phyloP scores from a whole-genome alignment of 1,140 invertebrate species.

The Drosophila pseudoobscura region DNA sequence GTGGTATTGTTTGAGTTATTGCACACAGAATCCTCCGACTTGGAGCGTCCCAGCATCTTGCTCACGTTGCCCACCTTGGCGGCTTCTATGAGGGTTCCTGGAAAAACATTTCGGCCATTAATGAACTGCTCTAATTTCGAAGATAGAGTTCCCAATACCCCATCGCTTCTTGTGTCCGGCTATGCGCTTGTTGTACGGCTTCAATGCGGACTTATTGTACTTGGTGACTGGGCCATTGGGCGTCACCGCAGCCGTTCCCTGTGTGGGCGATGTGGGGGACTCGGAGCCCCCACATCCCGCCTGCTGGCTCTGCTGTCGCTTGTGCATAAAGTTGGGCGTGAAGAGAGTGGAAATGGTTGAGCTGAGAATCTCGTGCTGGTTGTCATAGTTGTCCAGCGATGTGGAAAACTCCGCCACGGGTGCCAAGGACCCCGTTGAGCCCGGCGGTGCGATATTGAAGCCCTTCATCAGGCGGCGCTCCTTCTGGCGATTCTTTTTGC shows the following conservation, averaged over 20 bases:
- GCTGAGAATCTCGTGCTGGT: constrained; percentile 75
- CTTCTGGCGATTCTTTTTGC: constrained; percentile 96
- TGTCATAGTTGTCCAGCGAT: constrained; percentile 86
- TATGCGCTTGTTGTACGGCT: constrained; percentile 85
- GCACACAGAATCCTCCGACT: constrained; percentile 93
- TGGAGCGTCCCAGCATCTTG: constrained; percentile 89
- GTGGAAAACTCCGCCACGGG: constrained; percentile 91
- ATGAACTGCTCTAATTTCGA: not conserved
- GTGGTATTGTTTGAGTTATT: constrained; percentile 84
- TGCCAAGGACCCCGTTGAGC: constrained; percentile 86
- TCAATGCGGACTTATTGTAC: constrained; percentile 82
- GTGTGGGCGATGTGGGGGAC: constrained; percentile 62
- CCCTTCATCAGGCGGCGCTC: constrained; percentile 96
- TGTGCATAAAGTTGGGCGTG: constrained; percentile 83
- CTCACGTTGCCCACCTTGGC: constrained; percentile 91
- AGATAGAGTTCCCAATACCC: constrained; percentile 67
- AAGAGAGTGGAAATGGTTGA: constrained; percentile 77
- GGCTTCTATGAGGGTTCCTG: constrained; percentile 91
- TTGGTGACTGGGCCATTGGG: constrained; percentile 48
- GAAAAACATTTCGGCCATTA: not conserved
- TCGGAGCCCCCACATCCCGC: constrained; percentile 43
- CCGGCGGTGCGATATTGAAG: constrained; percentile 93
- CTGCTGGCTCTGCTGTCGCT: constrained; percentile 61
- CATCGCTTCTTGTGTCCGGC: constrained; percentile 88
- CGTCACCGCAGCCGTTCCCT: constrained; percentile 2